These are phyloP conservation scores for Spodoptera frugiperda DNA, from an alignment of 1,140 invertebrate genomes.

Conservation along the genomic window DNA sequence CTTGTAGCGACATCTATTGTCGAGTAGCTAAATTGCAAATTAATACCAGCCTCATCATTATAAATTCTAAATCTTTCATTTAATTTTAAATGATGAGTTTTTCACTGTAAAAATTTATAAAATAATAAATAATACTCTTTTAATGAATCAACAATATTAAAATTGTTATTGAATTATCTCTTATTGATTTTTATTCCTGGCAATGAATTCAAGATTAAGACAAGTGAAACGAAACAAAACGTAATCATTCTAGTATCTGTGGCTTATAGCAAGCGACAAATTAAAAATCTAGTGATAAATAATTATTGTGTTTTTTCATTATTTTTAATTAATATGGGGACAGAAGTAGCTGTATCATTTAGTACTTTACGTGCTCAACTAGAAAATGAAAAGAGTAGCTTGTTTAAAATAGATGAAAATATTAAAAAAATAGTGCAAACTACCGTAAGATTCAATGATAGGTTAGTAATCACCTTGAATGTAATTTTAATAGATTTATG, in stretches of 20 bases:
- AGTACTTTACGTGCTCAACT: slow-evolving; percentile 79
- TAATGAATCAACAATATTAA: too few relatives aligned
- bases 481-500: slow-evolving; percentile 38
- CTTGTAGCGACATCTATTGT: too few relatives aligned
- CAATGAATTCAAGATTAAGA: too few relatives aligned
- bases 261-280: neutral
- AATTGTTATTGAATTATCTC: neutral
- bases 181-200: neutral
- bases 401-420: slow-evolving; percentile 84
- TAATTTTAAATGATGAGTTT: too few relatives aligned
- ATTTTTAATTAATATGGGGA: slow-evolving; percentile 72
- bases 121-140: neutral
- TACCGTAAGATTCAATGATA: slow-evolving; percentile 82
- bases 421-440: slow-evolving; percentile 85
- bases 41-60: too few relatives aligned
- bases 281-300: slow-evolving; percentile 28
- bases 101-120: neutral
- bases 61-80: too few relatives aligned
- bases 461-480: slow-evolving; percentile 71
- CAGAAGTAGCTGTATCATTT: slow-evolving; percentile 83
- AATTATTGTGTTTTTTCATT: slow-evolving; percentile 55
- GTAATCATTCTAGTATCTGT: slow-evolving; percentile 14
- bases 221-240: neutral
- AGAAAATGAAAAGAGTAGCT: slow-evolving; percentile 81
- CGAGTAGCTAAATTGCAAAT: too few relatives aligned